These are phyloP conservation scores for Copidosoma floridanum DNA, from an alignment of 1,140 invertebrate genomes.

Conservation along the genomic window DNA sequence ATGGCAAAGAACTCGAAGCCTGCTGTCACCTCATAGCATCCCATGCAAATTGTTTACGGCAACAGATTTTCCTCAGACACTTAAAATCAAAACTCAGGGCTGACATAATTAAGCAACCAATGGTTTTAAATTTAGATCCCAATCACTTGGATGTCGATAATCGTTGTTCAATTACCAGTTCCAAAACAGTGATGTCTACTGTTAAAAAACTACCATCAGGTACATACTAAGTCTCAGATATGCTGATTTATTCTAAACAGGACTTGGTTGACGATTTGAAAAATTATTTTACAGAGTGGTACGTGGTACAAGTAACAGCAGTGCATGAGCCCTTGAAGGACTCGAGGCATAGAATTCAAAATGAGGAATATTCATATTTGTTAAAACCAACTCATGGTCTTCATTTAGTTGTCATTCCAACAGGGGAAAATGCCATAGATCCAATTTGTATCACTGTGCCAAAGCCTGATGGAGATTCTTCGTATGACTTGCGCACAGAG, in stretches of 20 bases:
- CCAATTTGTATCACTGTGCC: slow-evolving; percentile 54
- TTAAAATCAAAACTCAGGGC: slow-evolving; percentile 36
- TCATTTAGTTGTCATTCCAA: slow-evolving; percentile 58
- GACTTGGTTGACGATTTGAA: too few relatives aligned
- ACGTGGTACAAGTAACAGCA: slow-evolving; percentile 60
- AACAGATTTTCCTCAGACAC: slow-evolving; percentile 43
- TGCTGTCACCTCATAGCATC: slow-evolving; percentile 46
- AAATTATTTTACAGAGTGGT: slow-evolving; percentile 67
- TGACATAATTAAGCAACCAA: slow-evolving; percentile 22
- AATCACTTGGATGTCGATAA: slow-evolving; percentile 31
- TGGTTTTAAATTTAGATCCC: slow-evolving; percentile 36
- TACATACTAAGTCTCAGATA: slow-evolving; percentile 26
- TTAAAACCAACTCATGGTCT: slow-evolving; percentile 50
- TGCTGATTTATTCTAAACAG: slow-evolving; percentile 14
- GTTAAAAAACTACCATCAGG: slow-evolving; percentile 43
- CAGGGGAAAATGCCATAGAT: slow-evolving; percentile 48
- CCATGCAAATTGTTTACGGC: slow-evolving; percentile 42
- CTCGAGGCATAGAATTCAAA: background rate
- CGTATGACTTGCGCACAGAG: slow-evolving; percentile 46
- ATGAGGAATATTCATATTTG: slow-evolving; percentile 1
- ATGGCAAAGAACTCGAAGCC: slow-evolving; percentile 39
- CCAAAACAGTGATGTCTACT: slow-evolving; percentile 33
- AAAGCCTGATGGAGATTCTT: slow-evolving; percentile 46
- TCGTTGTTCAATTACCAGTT: slow-evolving; percentile 33
- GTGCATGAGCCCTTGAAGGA: slow-evolving; percentile 55